Evolutionary conservation across 1,140 invertebrate genomes (phyloP), one percentile per base, ranked within the genome.

Genomic region (Psilanteris sp.): DNA sequence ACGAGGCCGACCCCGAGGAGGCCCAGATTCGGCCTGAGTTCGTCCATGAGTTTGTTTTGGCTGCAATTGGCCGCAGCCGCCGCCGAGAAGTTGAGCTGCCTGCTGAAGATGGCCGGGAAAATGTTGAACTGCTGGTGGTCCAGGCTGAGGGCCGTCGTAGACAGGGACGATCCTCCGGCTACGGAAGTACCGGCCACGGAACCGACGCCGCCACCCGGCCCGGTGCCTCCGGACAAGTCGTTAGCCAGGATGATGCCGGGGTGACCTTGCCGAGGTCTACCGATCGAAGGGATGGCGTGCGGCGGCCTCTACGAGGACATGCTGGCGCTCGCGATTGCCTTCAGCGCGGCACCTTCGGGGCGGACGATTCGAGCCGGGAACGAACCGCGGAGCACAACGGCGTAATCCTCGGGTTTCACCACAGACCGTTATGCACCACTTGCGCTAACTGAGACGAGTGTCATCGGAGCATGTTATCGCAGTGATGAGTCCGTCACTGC

Each of bases 121-220:
- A 96, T 96, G 89, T 96, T 96, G 90, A 95, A 95, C 89, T 95
- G 94, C 80, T 95, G 94, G 83, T 92, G 92, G 66, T 92, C 88
- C 52, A 90, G 86, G 83, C 91, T 89, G 80, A 89, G 88, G 75
- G 86, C 88, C 83, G 82, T 85, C 43, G 87, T 90, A 81, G 82
- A 83, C 50, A 84, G 73, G 31, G 80, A 85, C 36, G 80, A 79
- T 26, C 78, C 76, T 29, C 82, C 80, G 7, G 79, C 81, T 27
- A 84, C 85, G 44, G 87, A 83, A 41, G 84, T 80, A 27, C 87
- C 85, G 61, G 80, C 80, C 37, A 84, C 82, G 74, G 82, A 83
- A 41, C 81, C 76, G 46, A 82, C 83, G 80, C 76, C 84, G 71
- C 82, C 83, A 55, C 85, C 86, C 66, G 85, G 84, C 74, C 88